Base-by-base conservation (phyloP, 2,888 invertebrate species). In the Drosophila macrospina region DNA sequence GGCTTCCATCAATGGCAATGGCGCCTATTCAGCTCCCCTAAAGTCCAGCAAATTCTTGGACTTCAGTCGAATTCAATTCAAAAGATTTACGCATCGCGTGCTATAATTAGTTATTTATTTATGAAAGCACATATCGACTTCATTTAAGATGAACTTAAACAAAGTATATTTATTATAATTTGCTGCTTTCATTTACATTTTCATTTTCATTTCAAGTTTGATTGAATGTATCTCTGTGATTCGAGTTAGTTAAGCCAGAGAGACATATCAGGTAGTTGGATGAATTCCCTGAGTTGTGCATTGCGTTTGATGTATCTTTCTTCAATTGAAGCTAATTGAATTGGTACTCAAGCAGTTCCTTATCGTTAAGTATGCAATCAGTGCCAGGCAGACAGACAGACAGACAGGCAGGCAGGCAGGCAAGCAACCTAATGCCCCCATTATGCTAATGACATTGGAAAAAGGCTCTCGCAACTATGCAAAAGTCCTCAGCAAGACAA, bases 401-500 rank as follows among this genome's bases (percentile, higher is more conserved):
- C 20, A 13, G 15, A 1, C 15, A 15, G 44, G 3, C 51, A 10
- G 47, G 0, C 36, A n/a, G 16, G 0, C n/a, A 28, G 37, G 6
- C 42, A 13, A 24, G 5, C 69, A 80, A 84, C 86, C 88, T 86
- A 86, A 84, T 88, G 86, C 74, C 88, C 88, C 88, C 84, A 83
- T 83, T 83, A 83, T 88, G 83, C 84, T 84, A 83, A 83, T 83
- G 88, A 84, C 86, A 88, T 80, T 84, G 83, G 69, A 69, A 80
- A 69, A 69, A 69, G 66, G 67, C 68, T 44, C 44, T 47, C 47
- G 65, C 65, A 65, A 67, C 13, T 57, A 63, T 69, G 82, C 85
- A 62, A 63, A 80, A 81, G 62, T 62, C 60, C 56, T 67, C 36
- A 42, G 54, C 59, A 47, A 79, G 77, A 67, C 76, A 80, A 84